Percentiles rank a stretch among this genome's conserved stretches.
Conservation (phyloP, 35 echinoderm and acorn worm genomes). For the Diadema setosum region DNA sequence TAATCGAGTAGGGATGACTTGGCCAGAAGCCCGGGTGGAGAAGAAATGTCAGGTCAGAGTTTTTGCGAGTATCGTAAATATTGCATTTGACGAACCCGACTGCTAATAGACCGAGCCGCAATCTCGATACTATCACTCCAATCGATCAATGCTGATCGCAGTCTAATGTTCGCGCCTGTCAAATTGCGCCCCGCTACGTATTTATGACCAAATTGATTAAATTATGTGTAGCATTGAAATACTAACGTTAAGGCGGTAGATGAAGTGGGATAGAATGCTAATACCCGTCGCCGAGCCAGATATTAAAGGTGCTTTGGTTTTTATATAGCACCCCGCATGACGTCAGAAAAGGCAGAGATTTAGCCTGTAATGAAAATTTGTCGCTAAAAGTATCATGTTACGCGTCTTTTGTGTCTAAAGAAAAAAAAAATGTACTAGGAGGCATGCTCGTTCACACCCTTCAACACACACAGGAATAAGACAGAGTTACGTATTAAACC, state of each 20-base stretch:
- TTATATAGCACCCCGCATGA: neutral
- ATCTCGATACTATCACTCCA: neutral
- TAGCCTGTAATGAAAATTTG: neutral
- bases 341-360: neutral
- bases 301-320: neutral
- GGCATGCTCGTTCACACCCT: neutral
- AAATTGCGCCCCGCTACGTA: neutral
- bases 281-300: neutral
- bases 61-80: conserved; percentile 15
- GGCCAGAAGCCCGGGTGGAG: too few relatives aligned
- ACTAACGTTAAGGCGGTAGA: conserved; percentile 3
- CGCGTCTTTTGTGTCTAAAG: too few relatives aligned
- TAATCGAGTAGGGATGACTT: too few relatives aligned
- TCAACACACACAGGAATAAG: neutral
- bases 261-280: neutral
- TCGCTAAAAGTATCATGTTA: neutral
- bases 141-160: neutral
- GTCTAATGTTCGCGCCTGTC: neutral
- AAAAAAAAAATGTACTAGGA: neutral
- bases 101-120: neutral
- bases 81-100: neutral
- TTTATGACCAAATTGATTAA: conserved; percentile 20
- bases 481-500: neutral
- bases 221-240: neutral
- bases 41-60: too few relatives aligned